Evolutionary conservation across 1,140 invertebrate genomes (phyloP).

Genomic region (Epicauta chinensis): DNA sequence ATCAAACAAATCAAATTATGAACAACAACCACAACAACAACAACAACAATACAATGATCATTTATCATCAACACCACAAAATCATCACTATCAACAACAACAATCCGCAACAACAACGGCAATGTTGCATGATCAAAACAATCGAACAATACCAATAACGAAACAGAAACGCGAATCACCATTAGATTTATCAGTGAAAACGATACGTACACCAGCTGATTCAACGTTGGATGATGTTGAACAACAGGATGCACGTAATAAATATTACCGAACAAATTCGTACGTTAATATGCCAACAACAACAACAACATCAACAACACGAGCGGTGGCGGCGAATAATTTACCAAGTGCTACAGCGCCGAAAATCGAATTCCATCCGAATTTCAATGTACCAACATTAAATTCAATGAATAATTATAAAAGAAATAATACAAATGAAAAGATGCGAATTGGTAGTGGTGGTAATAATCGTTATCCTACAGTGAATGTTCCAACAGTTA

Average conservation of each 20-base stretch:
- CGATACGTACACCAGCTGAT: slow-evolving; percentile 76
- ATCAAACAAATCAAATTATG: slow-evolving; percentile 1
- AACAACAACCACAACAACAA: background rate
- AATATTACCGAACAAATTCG: slow-evolving; percentile 33
- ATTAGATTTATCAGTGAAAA: slow-evolving; percentile 78
- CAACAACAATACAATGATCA: slow-evolving; percentile 21
- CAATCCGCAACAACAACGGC: slow-evolving; percentile 23
- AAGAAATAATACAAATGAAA: background rate
- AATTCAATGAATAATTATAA: slow-evolving; percentile 7
- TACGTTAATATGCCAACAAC: slow-evolving; percentile 30
- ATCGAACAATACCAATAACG: slow-evolving; percentile 10
- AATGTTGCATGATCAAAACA: slow-evolving; percentile 3
- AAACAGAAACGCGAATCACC: slow-evolving; percentile 64
- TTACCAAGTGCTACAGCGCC: slow-evolving; percentile 47
- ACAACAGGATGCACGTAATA: slow-evolving; percentile 32
- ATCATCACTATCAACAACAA: slow-evolving; percentile 11
- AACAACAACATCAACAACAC: too few relatives aligned
- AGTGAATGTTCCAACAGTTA: slow-evolving; percentile 1
- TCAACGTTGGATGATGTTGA: slow-evolving; percentile 68
- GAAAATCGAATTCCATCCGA: slow-evolving; percentile 63
- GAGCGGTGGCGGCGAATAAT: too few relatives aligned
- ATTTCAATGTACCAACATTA: slow-evolving; percentile 48
- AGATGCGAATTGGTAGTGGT: background rate
- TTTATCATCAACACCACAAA: slow-evolving; percentile 2
- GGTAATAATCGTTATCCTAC: slow-evolving; percentile 9